phyloP scores from a whole-genome alignment of 2,888 invertebrate genomes.

The Tachystola acroxantha region DNA sequence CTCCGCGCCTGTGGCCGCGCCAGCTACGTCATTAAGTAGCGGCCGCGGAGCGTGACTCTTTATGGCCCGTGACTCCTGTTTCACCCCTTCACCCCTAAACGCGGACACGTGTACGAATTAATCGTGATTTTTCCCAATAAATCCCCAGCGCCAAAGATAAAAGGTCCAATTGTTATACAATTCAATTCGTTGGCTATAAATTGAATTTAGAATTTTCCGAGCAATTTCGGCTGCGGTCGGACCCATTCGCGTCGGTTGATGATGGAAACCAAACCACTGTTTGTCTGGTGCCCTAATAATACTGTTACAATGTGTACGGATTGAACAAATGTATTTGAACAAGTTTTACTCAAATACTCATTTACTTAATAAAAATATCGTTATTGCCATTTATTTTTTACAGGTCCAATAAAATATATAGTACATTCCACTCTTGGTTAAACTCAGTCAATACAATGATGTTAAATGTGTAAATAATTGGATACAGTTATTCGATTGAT shows the following conservation, averaged over 20 bases:
- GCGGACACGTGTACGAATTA: constrained; percentile 72
- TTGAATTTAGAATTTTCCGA: constrained; percentile 25
- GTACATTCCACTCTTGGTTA: no score
- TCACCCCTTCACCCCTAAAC: constrained; percentile 60
- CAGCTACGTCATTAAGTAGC: constrained; percentile 52
- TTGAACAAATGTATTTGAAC: no score
- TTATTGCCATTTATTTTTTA: no score
- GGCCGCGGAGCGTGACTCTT: constrained; percentile 65
- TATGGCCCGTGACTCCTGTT: constrained; percentile 61
- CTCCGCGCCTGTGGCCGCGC: constrained; percentile 16
- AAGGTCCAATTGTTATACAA: constrained; percentile 45
- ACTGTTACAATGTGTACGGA: no score
- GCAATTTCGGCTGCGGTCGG: constrained; percentile 14
- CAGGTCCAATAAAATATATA: no score
- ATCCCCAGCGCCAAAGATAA: constrained; percentile 34
- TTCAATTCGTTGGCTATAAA: constrained; percentile 28
- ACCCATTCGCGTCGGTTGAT: constrained; percentile 1
- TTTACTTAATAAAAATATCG: no score
- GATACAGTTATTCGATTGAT: no score
- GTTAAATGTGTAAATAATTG: no score
- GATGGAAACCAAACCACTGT: background rate
- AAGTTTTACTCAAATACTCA: no score
- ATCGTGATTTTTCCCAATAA: constrained; percentile 63
- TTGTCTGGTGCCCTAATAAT: background rate
- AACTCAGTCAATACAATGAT: no score